Evolutionary conservation across 2,113 vertebrate genomes (phyloP).

Genomic region (Plecturocebus donacophilus): DNA sequence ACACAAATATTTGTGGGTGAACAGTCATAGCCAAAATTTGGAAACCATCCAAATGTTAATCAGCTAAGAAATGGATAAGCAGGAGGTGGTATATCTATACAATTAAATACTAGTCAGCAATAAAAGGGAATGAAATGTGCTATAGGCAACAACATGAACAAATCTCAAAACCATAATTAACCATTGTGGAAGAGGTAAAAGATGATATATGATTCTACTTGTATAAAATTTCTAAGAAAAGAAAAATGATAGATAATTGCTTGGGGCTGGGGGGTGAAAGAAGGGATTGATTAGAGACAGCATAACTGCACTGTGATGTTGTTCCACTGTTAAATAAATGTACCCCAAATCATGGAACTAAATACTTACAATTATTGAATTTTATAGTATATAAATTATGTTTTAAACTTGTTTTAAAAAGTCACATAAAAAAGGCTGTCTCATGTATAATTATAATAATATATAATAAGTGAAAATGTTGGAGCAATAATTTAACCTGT

Average conservation of each 20-base stretch:
- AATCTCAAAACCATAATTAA: background rate
- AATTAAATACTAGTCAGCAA: background rate
- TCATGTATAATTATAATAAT: background rate
- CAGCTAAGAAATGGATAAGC: background rate
- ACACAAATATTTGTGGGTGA: background rate
- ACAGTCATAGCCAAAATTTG: background rate
- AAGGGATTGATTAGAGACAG: background rate
- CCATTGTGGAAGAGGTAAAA: background rate
- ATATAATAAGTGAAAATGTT: background rate
- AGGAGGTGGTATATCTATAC: background rate
- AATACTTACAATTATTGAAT: background rate
- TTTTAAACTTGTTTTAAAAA: conserved; percentile 14
- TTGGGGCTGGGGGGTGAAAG: background rate
- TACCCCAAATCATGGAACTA: background rate
- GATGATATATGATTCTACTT: background rate
- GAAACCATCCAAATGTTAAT: background rate
- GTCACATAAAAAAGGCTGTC: background rate
- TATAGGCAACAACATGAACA: background rate
- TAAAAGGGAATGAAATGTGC: background rate
- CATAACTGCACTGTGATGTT: background rate
- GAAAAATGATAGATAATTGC: background rate
- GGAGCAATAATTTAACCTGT: background rate
- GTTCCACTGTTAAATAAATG: background rate
- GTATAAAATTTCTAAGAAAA: background rate
- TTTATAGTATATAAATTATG: background rate